These are phyloP conservation scores for Marcusenius ussheri DNA, from an alignment of 2,113 vertebrate genomes.

Conservation along the genomic window DNA sequence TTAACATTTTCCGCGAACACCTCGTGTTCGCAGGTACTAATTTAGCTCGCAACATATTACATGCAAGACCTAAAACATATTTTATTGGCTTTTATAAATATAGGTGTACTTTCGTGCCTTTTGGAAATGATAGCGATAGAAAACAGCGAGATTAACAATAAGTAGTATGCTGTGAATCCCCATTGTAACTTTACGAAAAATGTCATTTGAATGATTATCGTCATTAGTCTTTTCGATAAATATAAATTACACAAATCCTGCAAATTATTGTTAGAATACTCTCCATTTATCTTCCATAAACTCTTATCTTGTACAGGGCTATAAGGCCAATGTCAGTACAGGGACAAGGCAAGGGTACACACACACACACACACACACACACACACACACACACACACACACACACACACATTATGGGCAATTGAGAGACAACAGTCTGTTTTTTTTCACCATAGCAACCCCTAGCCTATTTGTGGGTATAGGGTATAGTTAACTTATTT, in stretches of 20 bases:
- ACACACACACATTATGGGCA: neutral
- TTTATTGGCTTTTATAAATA: neutral
- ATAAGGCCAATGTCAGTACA: neutral
- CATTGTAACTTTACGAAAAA: neutral
- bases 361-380: neutral
- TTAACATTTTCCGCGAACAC: neutral
- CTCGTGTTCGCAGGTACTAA: neutral
- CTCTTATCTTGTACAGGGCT: neutral
- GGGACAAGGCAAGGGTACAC: neutral
- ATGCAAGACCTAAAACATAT: constrained; percentile 2
- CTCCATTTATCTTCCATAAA: neutral
- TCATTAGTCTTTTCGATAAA: neutral
- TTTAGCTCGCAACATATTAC: neutral
- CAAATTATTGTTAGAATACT: neutral
- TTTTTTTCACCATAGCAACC: neutral
- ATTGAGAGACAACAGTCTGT: neutral
- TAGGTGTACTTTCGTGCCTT: neutral
- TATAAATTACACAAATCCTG: neutral
- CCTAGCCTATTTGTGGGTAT: neutral
- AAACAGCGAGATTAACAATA: neutral
- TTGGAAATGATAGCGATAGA: neutral
- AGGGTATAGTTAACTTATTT: neutral
- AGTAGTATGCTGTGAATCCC: neutral
- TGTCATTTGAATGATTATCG: neutral
- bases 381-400: neutral